Conservation (phyloP, 2,888 invertebrate species). For the Palloptera scutellata region DNA sequence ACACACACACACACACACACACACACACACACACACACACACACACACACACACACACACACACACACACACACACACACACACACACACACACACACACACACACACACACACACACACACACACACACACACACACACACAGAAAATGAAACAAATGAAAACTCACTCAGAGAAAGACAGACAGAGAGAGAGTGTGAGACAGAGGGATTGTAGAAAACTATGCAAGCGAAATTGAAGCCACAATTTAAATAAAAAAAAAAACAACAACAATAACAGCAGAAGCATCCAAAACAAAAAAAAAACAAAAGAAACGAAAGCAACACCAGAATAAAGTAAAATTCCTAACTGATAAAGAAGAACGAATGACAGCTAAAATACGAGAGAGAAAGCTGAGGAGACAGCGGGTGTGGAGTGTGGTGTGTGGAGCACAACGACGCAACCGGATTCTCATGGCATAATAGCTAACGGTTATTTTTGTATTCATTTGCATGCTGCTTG, state of each 20-base stretch:
- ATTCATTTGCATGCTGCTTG: constrained; percentile 27
- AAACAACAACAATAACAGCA: constrained; percentile 3
- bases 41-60: constrained; percentile 10
- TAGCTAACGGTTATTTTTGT: constrained; percentile 31
- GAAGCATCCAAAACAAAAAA: constrained; percentile 19
- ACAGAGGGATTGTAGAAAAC: constrained; percentile 6
- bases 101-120: constrained; percentile 6
- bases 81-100: constrained; percentile 13
- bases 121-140: constrained; percentile 15
- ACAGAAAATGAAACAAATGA: not conserved
- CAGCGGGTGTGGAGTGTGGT: no score
- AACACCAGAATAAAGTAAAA: not conserved
- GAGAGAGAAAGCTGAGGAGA: not conserved
- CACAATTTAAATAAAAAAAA: constrained; percentile 31
- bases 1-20: constrained; percentile 9
- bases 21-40: constrained; percentile 9
- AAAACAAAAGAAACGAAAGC: no score
- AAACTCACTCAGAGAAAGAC: no score
- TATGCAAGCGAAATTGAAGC: constrained; percentile 31
- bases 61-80: constrained; percentile 12
- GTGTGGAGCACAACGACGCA: not conserved
- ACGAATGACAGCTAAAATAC: constrained; percentile 2
- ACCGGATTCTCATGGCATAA: constrained; percentile 24
- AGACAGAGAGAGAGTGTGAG: no score
- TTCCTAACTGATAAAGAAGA: not conserved